Conservation (phyloP, 35 echinoderm and acorn worm genomes). For the Apostichopus parvimensis region DNA sequence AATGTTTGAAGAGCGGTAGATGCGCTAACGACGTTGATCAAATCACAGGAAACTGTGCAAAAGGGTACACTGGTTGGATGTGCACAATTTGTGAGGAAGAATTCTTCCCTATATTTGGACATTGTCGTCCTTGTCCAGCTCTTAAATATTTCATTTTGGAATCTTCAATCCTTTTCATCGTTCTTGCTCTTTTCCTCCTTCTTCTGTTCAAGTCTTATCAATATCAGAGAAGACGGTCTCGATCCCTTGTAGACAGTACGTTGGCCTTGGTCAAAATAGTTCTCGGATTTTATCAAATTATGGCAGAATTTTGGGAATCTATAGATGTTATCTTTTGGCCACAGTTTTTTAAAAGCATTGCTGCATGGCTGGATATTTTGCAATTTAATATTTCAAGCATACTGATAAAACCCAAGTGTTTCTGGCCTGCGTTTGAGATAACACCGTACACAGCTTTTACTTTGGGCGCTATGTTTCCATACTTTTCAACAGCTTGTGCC, state of each 20-base stretch:
- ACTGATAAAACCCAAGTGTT: constrained; percentile 50
- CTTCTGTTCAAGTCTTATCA: not conserved
- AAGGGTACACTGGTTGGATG: constrained; percentile 55
- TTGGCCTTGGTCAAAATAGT: constrained; percentile 45
- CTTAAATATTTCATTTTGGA: not conserved
- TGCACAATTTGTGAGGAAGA: not conserved
- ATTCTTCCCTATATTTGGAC: constrained; percentile 14
- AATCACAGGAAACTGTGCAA: not conserved
- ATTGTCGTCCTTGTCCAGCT: constrained; percentile 1
- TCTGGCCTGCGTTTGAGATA: not conserved
- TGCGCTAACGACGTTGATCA: not conserved
- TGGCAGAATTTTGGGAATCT: constrained; percentile 44
- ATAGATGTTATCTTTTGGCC: constrained; percentile 42
- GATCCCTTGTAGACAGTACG: not conserved
- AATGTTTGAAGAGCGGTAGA: not conserved
- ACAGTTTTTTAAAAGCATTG: not conserved
- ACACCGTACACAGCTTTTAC: not conserved
- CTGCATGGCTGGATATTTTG: not conserved
- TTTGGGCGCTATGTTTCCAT: not conserved
- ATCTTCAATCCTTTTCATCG: not conserved
- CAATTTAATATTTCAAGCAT: constrained; percentile 41
- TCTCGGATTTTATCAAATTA: constrained; percentile 58
- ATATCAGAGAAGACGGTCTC: constrained; percentile 1
- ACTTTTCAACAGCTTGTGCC: not conserved
- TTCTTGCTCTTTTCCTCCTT: not conserved